Percentiles rank a stretch among this genome's conserved stretches.
These are phyloP conservation scores for Anarsia innoxiella DNA, from an alignment of 2,888 invertebrate species.

Conservation along the genomic window DNA sequence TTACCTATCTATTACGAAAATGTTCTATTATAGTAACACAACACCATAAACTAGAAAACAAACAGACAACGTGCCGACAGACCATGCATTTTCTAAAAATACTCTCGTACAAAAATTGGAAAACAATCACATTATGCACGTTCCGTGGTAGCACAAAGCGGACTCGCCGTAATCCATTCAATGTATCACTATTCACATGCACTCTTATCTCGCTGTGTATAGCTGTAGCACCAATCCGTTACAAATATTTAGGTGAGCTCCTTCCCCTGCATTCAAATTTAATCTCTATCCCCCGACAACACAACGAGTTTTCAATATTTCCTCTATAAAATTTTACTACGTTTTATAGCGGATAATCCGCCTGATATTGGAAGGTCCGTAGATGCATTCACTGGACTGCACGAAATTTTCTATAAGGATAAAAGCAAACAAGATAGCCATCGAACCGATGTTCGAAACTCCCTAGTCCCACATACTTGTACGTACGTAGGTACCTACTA, in stretches of 20 bases:
- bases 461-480: constrained; percentile 22
- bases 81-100: no score
- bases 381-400: constrained; percentile 71
- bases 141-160: constrained; percentile 33
- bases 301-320: constrained; percentile 35
- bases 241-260: constrained; percentile 71
- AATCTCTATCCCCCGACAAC: constrained; percentile 28
- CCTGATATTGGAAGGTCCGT: constrained; percentile 70
- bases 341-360: constrained; percentile 65
- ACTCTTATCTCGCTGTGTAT: constrained; percentile 64
- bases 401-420: constrained; percentile 75
- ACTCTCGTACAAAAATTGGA: constrained; percentile 2
- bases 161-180: constrained; percentile 62
- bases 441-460: constrained; percentile 57
- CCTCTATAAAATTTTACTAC: constrained; percentile 43
- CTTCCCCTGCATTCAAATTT: constrained; percentile 31
- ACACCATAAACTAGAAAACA: no score
- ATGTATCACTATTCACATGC: constrained; percentile 61
- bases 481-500: no score
- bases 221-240: constrained; percentile 68
- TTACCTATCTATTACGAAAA: no score
- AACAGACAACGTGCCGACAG: no score
- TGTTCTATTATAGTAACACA: no score
- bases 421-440: constrained; percentile 74
- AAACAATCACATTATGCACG: constrained; percentile 20